Evolutionary conservation across 2,797 vertebrate genomes (phyloP), one percentile per base, ranked within the genome.

Genomic region (Gastrophryne carolinensis): DNA sequence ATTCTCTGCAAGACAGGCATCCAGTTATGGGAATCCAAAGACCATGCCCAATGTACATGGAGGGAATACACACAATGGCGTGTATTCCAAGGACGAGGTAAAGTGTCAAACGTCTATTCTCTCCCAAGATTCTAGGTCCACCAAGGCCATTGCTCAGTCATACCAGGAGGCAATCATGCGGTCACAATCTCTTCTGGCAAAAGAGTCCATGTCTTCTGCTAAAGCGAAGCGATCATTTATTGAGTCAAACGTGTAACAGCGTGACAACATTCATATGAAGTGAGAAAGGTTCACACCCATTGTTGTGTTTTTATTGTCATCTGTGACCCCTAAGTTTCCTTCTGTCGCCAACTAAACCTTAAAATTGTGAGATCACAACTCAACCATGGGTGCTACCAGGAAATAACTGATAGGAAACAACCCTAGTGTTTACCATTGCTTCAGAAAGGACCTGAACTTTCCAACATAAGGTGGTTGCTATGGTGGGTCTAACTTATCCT

Each of bases 201-300:
- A 88, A 80, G 97, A 98, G 23, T 83, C 89, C 80, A 82, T 91
- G 83, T 81, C 91, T 9, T 82, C 92, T 1, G 87, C 94, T 71
- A 99, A 99, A 92, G 96, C 97, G 96, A 99, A 99, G 94, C 94
- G 94, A 79, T 97, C 96, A 0, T 98, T 98, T 89, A 94, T 99
- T 79, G 97, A 99, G 84, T 99, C 97, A 0, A 99, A 99, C 12
- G 97, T 99, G 52, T 99, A 74, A 89, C 32, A 7, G n/a, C n/a
- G n/a, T n/a, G n/a, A n/a, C n/a, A n/a, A n/a, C n/a, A n/a, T n/a
- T n/a, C n/a, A n/a, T n/a, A n/a, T n/a, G n/a, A n/a, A n/a, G n/a
- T n/a, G n/a, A n/a, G n/a, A n/a, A n/a, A n/a, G n/a, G n/a, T n/a
- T n/a, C n/a, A n/a, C n/a, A n/a, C n/a, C n/a, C n/a, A n/a, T n/a